Conservation (phyloP, 1,140 invertebrate genomes). For the Gryllus bimaculatus region DNA sequence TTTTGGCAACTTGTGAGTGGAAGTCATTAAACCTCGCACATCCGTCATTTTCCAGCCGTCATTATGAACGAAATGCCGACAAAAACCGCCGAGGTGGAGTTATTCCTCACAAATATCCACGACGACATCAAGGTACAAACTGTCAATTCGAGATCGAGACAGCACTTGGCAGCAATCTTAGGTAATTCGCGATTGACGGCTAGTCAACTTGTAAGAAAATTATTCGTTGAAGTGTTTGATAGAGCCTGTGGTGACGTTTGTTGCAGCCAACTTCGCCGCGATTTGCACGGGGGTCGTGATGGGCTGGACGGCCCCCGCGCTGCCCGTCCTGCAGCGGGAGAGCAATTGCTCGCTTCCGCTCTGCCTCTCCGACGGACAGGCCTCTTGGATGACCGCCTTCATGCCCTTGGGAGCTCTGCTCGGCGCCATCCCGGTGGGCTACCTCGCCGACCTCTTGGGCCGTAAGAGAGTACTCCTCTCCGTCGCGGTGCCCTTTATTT, state of each 20-base stretch:
- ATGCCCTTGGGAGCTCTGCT: conserved; percentile 38
- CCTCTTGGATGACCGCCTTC: conserved; percentile 23
- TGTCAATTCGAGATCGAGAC: not conserved
- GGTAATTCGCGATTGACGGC: not conserved
- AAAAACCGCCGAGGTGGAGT: not conserved
- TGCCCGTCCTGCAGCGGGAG: conserved; percentile 23
- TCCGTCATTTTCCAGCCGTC: too few relatives aligned
- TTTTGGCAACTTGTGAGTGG: too few relatives aligned
- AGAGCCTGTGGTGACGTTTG: too few relatives aligned
- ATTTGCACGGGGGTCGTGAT: conserved; percentile 7
- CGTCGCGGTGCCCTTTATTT: conserved; percentile 30
- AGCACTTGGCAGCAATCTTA: not conserved
- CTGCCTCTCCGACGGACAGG: not conserved
- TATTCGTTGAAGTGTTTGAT: not conserved
- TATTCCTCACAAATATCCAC: not conserved
- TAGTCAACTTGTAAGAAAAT: not conserved
- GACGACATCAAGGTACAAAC: not conserved
- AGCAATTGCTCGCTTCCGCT: not conserved
- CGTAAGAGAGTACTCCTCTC: conserved; percentile 34
- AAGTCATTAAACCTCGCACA: too few relatives aligned
- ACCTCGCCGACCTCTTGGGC: conserved; percentile 36
- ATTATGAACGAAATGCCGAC: not conserved
- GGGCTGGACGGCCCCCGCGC: conserved; percentile 27
- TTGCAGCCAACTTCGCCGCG: not conserved
- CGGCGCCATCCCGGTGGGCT: conserved; percentile 36